Percentiles rank a stretch among this genome's conserved stretches.
phyloP scores from a whole-genome alignment of 2,888 invertebrate species.

The Erebia palarica region DNA sequence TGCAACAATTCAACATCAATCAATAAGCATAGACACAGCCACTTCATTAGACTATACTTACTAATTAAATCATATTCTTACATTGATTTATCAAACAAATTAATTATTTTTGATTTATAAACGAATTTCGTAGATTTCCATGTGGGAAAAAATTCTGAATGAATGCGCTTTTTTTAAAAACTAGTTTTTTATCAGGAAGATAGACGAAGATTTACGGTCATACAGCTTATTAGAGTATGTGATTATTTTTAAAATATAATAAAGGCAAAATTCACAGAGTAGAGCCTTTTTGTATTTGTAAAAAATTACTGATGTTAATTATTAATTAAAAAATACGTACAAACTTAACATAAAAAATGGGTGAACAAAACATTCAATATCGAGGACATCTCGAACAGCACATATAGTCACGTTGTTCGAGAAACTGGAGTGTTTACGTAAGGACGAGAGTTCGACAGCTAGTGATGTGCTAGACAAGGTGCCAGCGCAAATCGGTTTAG shows the following conservation, averaged over 20 bases:
- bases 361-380: slow-evolving; percentile 85
- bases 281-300: too few relatives aligned
- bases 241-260: background rate
- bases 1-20: too few relatives aligned
- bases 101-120: slow-evolving; percentile 24
- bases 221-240: background rate
- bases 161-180: too few relatives aligned
- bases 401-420: slow-evolving; percentile 89
- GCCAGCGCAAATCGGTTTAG: too few relatives aligned
- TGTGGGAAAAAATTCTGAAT: too few relatives aligned
- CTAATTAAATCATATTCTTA: too few relatives aligned
- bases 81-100: too few relatives aligned
- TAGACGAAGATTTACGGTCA: background rate
- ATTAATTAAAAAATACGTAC: too few relatives aligned
- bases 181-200: background rate
- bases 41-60: too few relatives aligned
- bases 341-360: slow-evolving; percentile 67
- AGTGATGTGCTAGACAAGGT: slow-evolving; percentile 70
- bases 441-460: slow-evolving; percentile 70
- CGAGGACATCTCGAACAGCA: slow-evolving; percentile 87
- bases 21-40: too few relatives aligned
- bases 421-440: slow-evolving; percentile 88
- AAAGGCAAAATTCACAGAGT: slow-evolving; percentile 3
- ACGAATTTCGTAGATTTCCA: background rate
- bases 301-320: slow-evolving; percentile 18